Evolutionary conservation across 2,113 vertebrate species (phyloP).

Genomic region (Pagrus major): DNA sequence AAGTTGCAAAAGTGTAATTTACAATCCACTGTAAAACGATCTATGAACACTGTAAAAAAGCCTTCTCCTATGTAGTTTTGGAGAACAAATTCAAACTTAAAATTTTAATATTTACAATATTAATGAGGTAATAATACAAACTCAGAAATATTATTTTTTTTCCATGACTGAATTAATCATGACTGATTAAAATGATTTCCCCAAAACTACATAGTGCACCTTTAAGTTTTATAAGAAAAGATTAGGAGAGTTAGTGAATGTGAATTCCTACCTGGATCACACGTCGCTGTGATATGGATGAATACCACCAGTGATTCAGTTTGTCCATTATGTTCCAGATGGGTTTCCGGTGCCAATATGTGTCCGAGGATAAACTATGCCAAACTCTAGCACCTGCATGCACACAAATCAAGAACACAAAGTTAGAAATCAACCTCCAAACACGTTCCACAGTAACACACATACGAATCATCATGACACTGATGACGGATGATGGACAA

Average conservation of each 20-base stretch:
- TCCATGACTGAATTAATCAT: too few relatives aligned
- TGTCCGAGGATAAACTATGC: background rate
- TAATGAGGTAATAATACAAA: too few relatives aligned
- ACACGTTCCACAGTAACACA: background rate
- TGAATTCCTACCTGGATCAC: conserved; percentile 10
- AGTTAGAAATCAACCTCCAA: background rate
- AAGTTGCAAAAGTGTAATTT: background rate
- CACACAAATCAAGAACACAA: background rate
- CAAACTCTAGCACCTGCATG: background rate
- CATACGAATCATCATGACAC: background rate
- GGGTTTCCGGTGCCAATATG: background rate
- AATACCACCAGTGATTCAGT: background rate
- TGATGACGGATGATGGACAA: background rate
- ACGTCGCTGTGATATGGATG: fast-evolving
- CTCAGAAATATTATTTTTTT: too few relatives aligned
- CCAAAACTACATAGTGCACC: too few relatives aligned
- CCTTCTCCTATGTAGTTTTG: too few relatives aligned
- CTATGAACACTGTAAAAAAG: too few relatives aligned
- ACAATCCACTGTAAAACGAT: background rate
- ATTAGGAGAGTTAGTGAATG: too few relatives aligned
- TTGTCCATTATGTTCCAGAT: fast-evolving
- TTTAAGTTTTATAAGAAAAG: too few relatives aligned
- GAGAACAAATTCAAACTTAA: too few relatives aligned
- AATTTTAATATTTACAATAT: too few relatives aligned
- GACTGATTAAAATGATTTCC: too few relatives aligned